These are phyloP conservation scores for Lithophane socia DNA, from an alignment of 2,888 invertebrate genomes.

Conservation along the genomic window DNA sequence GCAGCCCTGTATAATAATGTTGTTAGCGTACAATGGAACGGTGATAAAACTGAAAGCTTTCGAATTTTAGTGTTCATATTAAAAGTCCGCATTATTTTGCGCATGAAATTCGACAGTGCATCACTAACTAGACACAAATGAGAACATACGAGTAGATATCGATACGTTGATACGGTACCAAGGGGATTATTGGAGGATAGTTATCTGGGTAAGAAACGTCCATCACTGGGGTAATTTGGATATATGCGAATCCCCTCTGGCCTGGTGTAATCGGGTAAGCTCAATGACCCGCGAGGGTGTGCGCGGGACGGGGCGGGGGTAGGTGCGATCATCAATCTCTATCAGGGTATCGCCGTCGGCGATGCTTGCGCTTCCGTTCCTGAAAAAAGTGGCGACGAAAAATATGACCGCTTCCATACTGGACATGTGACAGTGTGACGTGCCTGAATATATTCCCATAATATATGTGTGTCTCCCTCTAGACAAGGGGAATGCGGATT, in stretches of 20 bases:
- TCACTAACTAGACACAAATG: conserved; percentile 51
- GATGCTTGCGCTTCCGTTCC: conserved; percentile 76
- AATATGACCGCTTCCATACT: conserved; percentile 83
- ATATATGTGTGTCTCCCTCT: conserved; percentile 47
- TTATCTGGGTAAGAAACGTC: conserved; percentile 87
- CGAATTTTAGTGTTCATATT: conserved; percentile 64
- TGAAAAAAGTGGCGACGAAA: conserved; percentile 82
- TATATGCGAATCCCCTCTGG: conserved; percentile 88
- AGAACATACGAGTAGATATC: conserved; percentile 56
- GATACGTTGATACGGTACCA: conserved; percentile 62
- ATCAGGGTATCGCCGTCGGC: conserved; percentile 82
- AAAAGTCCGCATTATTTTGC: conserved; percentile 59
- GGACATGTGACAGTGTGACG: conserved; percentile 73
- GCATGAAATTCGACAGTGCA: conserved; percentile 61
- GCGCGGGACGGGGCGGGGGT: conserved; percentile 67
- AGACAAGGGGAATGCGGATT: conserved; percentile 42
- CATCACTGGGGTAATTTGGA: conserved; percentile 88
- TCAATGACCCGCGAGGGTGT: conserved; percentile 79
- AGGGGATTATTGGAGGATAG: conserved; percentile 78
- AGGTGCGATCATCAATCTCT: conserved; percentile 87
- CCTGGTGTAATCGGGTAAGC: conserved; percentile 84
- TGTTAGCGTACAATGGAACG: conserved; percentile 64
- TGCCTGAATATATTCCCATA: conserved; percentile 54
- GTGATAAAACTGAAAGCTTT: conserved; percentile 68
- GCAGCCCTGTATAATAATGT: conserved; percentile 53